A percentile compares a stretch with the other conserved stretches of the same genome.
These are phyloP conservation scores for Pantala flavescens DNA, from an alignment of 1,140 invertebrate genomes.

Conservation along the genomic window DNA sequence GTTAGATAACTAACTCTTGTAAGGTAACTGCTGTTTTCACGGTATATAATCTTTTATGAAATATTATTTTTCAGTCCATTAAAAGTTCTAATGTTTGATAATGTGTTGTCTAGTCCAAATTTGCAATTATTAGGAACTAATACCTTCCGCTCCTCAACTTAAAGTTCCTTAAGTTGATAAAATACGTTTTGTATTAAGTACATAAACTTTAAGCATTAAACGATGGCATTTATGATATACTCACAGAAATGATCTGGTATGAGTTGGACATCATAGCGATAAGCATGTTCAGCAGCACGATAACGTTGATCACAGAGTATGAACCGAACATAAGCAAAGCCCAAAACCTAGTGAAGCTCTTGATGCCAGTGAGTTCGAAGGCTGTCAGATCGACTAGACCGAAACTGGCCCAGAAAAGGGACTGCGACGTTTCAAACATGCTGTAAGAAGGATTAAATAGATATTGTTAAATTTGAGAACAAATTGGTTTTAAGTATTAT, in stretches of 20 bases:
- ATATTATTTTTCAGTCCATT: too few species aligned
- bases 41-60: too few species aligned
- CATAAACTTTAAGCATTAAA: too few species aligned
- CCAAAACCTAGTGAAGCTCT: conserved; percentile 81
- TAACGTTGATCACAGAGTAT: conserved; percentile 84
- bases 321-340: conserved; percentile 77
- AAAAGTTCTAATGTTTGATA: too few species aligned
- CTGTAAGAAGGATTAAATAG: conserved; percentile 40
- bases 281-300: conserved; percentile 85
- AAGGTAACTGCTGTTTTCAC: too few species aligned
- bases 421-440: conserved; percentile 87
- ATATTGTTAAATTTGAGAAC: conserved; percentile 13
- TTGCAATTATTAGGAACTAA: too few species aligned
- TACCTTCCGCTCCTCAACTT: too few species aligned
- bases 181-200: too few species aligned
- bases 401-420: conserved; percentile 88
- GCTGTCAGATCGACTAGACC: conserved; percentile 78
- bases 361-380: conserved; percentile 75
- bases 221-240: conserved; percentile 24
- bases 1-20: too few species aligned
- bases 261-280: conserved; percentile 97
- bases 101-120: too few species aligned
- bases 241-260: conserved; percentile 83
- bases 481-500: too few species aligned
- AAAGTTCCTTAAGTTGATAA: too few species aligned